These are phyloP conservation scores for Takifugu rubripes DNA, from an alignment of 2,797 vertebrate genomes.

Conservation along the genomic window DNA sequence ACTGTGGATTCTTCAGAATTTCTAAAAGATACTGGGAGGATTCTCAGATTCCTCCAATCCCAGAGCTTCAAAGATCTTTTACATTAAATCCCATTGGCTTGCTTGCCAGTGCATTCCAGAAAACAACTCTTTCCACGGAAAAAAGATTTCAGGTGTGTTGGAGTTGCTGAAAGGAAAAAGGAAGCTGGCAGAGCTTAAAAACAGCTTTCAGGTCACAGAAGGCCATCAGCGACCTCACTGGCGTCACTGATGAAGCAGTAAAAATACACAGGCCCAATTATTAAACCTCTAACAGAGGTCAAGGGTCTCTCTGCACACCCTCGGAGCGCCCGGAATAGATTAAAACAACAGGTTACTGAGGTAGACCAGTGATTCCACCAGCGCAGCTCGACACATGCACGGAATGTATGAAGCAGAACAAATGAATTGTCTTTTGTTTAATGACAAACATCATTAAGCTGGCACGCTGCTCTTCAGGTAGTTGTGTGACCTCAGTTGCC, in stretches of 20 bases:
- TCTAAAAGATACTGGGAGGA: no score
- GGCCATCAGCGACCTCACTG: background rate
- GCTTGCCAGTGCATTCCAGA: background rate
- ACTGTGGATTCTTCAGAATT: no score
- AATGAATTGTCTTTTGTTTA: no score
- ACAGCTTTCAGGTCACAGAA: background rate
- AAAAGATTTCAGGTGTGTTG: slow-evolving; percentile 2
- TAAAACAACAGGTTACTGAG: background rate
- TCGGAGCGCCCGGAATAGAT: slow-evolving; percentile 35
- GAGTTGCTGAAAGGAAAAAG: slow-evolving; percentile 39
- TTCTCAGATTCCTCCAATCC: background rate
- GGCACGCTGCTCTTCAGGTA: no score
- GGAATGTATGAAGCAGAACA: background rate
- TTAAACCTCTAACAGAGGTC: slow-evolving; percentile 29
- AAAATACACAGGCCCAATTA: background rate
- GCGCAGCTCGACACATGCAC: background rate
- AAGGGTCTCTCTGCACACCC: slow-evolving; percentile 41
- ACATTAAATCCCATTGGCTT: background rate
- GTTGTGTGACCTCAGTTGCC: background rate
- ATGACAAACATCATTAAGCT: no score
- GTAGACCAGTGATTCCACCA: slow-evolving; percentile 2
- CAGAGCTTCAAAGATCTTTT: background rate
- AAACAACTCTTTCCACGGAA: slow-evolving; percentile 26
- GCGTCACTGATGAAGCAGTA: background rate
- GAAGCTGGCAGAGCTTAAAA: slow-evolving; percentile 27